Evolutionary conservation across 2,113 vertebrate species (phyloP), one percentile per base, ranked within the genome.

Genomic region (Aix galericulata): DNA sequence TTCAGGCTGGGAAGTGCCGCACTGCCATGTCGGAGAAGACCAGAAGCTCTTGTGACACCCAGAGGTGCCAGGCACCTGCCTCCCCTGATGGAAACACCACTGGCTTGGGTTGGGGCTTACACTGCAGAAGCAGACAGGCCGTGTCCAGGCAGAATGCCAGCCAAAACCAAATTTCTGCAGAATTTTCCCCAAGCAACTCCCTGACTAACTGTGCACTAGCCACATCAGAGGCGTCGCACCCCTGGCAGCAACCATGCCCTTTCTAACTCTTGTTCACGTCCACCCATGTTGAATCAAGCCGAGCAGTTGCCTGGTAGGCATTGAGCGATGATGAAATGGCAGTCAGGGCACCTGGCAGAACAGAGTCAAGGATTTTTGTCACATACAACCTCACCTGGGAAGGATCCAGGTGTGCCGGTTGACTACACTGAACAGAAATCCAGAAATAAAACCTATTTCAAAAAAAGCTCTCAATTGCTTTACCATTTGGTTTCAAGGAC

Each of bases 261-360:
- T 82, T 55, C 34, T 36, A 36, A 40, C 58, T n/a, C 11, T 62
- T 48, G 56, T 77, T 74, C 60, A 56, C 31, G 21, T 50, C 48
- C 32, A 71, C 17, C 11, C 32, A 58, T 0, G 1, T 10, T 40
- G 44, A 88, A 69, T 9, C 2, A 4, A 50, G 48, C 63, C 60
- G 29, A 75, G 48, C 0, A 0, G 0, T 0, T 34, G 63, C 40
- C 44, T 4, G 5, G 32, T 16, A 79, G 32, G 27, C 4, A 2
- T 1, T 1, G 7, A 62, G 26, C 29, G 66, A 86, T 32, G 59
- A 88, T 52, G 60, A 75, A 86, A 78, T 5, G 34, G n/a, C 46
- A 64, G 40, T 36, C 40, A 62, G 40, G 25, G 23, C 9, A 67
- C 42, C 67, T 55, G 36, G 29, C 76, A 92, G 50, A 69, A 23